Base-by-base conservation (phyloP, 2,888 invertebrate genomes). In the Cheilosia pagana region DNA sequence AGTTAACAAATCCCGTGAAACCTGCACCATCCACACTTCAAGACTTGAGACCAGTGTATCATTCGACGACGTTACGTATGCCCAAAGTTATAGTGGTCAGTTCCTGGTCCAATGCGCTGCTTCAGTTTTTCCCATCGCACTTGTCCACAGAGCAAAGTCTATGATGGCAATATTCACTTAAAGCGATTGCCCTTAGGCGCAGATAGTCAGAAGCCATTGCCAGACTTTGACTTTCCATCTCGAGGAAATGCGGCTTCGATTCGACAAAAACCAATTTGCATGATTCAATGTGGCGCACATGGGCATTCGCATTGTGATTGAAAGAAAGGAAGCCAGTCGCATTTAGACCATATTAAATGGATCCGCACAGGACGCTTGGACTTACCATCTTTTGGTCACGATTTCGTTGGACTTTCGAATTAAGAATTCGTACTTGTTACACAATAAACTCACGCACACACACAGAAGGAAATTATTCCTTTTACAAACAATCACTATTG, bases 381-480 rank as follows among this genome's bases (percentile, higher is more conserved):
- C 74, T 81, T 70, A 85, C 85, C 85, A 85, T 85, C 55, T 23
- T 65, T 71, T 81, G 71, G 75, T 81, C 67, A 57, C 71, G 85
- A 74, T 41, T 63, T 35, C 12, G 28, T 60, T 25, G 31, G 74
- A 85, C 81, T 85, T 85, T 85, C 85, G 25, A 62, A 71, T 70
- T 79, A 63, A 81, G 81, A 81, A 85, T 76, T 67, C 8, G n/a
- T 45, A 52, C 53, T 68, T 65, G 75, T 75, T 81, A 31, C 81
- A 81, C 85, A 85, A 75, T 65, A 21, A 12, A n/a, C 7, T 45
- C 14, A n/a, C 39, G 28, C 21, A 39, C 52, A 45, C 48, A 65
- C 19, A 45, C 8, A 8, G 25, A 25, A 48, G 19, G 31, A 57
- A 55, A 19, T 31, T 35, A 35, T 16, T 48, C 31, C 2, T 21